A percentile compares a stretch with the other conserved stretches of the same genome.
Conservation (phyloP, 2,888 invertebrate genomes). For the Pseudolycoriella hygida region DNA sequence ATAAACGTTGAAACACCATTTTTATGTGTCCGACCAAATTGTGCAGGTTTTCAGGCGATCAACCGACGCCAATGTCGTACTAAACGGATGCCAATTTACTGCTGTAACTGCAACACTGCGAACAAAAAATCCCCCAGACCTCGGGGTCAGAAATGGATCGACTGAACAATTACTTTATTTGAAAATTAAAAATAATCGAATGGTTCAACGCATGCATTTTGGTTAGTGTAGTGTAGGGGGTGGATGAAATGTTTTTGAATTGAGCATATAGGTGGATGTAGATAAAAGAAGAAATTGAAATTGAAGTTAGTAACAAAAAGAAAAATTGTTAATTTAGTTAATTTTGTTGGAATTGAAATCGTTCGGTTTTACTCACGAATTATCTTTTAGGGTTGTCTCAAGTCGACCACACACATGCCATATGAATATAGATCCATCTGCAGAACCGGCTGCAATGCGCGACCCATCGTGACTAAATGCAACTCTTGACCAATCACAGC, state of each 20-base stretch:
- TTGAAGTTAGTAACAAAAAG: background rate
- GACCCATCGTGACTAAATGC: slow-evolving; percentile 82
- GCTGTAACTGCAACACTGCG: slow-evolving; percentile 69
- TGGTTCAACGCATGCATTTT: no score
- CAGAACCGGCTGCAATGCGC: slow-evolving; percentile 78
- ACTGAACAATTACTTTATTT: no score
- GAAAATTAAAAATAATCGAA: no score
- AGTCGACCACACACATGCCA: slow-evolving; percentile 72
- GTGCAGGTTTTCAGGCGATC: slow-evolving; percentile 67
- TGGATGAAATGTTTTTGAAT: no score
- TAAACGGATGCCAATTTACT: slow-evolving; percentile 77
- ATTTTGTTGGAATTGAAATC: no score
- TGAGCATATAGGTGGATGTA: no score
- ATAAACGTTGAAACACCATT: no score
- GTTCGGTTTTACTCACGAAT: slow-evolving; percentile 42
- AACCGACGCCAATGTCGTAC: slow-evolving; percentile 60
- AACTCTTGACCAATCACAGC: slow-evolving; percentile 86
- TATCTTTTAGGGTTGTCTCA: slow-evolving; percentile 63
- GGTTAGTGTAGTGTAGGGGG: no score
- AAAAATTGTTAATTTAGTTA: slow-evolving; percentile 1
- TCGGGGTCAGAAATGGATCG: slow-evolving; percentile 6
- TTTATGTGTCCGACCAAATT: slow-evolving; percentile 51
- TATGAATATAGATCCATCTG: slow-evolving; percentile 79
- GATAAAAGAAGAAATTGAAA: background rate
- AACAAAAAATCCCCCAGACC: slow-evolving; percentile 23